Evolutionary conservation across 2,888 invertebrate species (phyloP).

Genomic region (Limenitis camilla): DNA sequence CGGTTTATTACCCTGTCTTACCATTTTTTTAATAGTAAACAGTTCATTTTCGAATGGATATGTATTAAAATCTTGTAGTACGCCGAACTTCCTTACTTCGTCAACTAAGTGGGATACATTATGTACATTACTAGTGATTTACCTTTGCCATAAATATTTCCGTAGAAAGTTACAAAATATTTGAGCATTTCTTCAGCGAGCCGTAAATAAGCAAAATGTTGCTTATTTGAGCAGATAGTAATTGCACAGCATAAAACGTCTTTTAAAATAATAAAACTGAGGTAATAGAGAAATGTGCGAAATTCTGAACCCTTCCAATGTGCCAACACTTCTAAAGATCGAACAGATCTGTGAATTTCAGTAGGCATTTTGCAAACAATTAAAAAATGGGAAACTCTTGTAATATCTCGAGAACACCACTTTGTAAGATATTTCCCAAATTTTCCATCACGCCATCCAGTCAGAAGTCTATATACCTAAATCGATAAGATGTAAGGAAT

Average conservation of each 20-base stretch:
- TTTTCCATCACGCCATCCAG: constrained; percentile 26
- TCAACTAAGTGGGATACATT: constrained; percentile 11
- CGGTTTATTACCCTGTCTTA: background rate
- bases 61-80: constrained; percentile 1
- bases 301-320: constrained; percentile 24
- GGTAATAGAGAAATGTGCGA: constrained; percentile 23
- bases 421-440: constrained; percentile 21
- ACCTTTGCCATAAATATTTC: constrained; percentile 20
- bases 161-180: constrained; percentile 20
- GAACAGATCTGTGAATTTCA: constrained; percentile 5
- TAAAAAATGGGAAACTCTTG: background rate
- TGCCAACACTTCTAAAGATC: constrained; percentile 12
- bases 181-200: constrained; percentile 19
- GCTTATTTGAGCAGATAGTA: constrained; percentile 21
- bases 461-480: constrained; percentile 24
- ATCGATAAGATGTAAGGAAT: constrained; percentile 25
- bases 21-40: background rate
- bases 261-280: constrained; percentile 21
- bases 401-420: background rate
- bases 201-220: constrained; percentile 11
- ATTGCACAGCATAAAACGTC: constrained; percentile 21
- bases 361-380: background rate
- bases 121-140: constrained; percentile 24
- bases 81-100: background rate
- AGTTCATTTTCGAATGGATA: constrained; percentile 2